These are phyloP conservation scores for Bombyx huttoni DNA, from an alignment of 2,888 invertebrate genomes.

Conservation along the genomic window DNA sequence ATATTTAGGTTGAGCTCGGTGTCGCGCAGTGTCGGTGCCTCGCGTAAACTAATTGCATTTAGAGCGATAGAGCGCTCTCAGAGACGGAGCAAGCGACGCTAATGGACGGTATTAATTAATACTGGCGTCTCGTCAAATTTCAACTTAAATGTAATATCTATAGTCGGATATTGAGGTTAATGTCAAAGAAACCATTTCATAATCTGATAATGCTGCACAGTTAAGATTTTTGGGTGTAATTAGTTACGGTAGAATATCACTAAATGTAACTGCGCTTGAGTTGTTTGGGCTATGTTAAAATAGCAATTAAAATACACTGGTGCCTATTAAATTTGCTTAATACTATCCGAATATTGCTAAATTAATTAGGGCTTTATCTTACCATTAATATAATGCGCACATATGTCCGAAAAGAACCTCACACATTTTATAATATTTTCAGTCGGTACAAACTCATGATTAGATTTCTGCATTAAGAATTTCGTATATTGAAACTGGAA, in stretches of 20 bases:
- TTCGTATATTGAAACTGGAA: too few species aligned
- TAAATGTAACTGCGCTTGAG: neutral
- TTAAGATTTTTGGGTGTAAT: neutral
- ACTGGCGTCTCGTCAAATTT: slow-evolving; percentile 58
- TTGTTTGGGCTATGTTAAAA: too few species aligned
- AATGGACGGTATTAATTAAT: slow-evolving; percentile 69
- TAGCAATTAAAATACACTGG: too few species aligned
- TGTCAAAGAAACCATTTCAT: slow-evolving; percentile 7
- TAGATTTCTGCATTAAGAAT: too few species aligned
- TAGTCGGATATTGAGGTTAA: slow-evolving; percentile 27
- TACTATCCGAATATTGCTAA: too few species aligned
- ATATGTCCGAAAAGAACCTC: too few species aligned
- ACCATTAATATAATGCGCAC: too few species aligned
- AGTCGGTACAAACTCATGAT: too few species aligned
- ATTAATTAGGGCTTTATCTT: too few species aligned
- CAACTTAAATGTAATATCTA: slow-evolving; percentile 42
- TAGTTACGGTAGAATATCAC: neutral
- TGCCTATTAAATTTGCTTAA: too few species aligned
- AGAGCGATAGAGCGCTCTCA: slow-evolving; percentile 49
- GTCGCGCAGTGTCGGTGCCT: slow-evolving; percentile 46
- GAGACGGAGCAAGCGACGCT: slow-evolving; percentile 57
- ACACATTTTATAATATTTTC: too few species aligned
- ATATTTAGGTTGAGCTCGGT: slow-evolving; percentile 55
- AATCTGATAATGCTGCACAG: neutral
- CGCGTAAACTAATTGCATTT: slow-evolving; percentile 61